Percentiles rank a stretch among this genome's conserved stretches.
Conservation (phyloP, 1,140 invertebrate species). For the Ceratitis capitata region DNA sequence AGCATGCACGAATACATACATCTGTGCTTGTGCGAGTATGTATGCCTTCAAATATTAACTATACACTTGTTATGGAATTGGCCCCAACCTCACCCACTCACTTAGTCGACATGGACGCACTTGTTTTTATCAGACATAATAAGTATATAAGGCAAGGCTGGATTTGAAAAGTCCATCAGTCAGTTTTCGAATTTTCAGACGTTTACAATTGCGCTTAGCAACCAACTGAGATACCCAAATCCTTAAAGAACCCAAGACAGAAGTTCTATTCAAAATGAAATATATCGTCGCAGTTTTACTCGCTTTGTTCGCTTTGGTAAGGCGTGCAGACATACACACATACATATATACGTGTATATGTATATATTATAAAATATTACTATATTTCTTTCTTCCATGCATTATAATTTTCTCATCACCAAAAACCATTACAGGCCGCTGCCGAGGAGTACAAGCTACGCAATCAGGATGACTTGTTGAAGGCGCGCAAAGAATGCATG, state of each 20-base stretch:
- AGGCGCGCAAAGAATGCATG: constrained; percentile 58
- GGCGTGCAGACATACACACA: neutral
- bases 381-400: neutral
- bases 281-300: constrained; percentile 51
- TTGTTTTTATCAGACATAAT: constrained; percentile 27
- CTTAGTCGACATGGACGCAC: constrained; percentile 19
- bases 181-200: constrained; percentile 3
- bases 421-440: constrained; percentile 47
- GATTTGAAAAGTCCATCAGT: constrained; percentile 25
- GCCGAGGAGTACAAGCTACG: constrained; percentile 60
- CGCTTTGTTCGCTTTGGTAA: constrained; percentile 52
- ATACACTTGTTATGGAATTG: neutral
- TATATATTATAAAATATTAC: neutral
- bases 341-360: too few species aligned
- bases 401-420: neutral
- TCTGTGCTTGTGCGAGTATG: neutral
- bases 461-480: constrained; percentile 58
- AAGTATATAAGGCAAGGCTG: constrained; percentile 21
- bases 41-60: too few species aligned
- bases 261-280: constrained; percentile 38
- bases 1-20: neutral
- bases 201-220: constrained; percentile 28
- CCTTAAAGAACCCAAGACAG: neutral
- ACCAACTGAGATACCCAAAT: constrained; percentile 8
- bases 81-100: constrained; percentile 28